Conservation (phyloP, 2,113 vertebrate genomes). For the Zapus hudsonius region DNA sequence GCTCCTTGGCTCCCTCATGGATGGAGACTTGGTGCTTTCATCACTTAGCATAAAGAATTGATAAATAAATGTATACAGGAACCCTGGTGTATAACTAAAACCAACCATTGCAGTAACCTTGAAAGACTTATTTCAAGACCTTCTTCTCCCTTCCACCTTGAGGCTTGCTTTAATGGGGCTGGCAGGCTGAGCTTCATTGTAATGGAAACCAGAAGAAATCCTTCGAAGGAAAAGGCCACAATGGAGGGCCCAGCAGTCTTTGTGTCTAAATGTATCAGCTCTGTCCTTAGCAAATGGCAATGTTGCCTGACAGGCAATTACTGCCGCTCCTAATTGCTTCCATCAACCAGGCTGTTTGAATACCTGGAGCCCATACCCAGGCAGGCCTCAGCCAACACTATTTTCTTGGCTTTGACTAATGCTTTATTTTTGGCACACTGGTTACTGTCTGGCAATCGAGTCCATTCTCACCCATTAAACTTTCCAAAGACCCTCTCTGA, state of each 20-base stretch:
- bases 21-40: slow-evolving; percentile 56
- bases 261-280: slow-evolving; percentile 73
- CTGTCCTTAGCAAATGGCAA: slow-evolving; percentile 66
- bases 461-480: slow-evolving; percentile 47
- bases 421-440: slow-evolving; percentile 73
- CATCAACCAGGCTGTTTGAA: slow-evolving; percentile 71
- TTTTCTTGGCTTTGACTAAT: slow-evolving; percentile 68
- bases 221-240: slow-evolving; percentile 62
- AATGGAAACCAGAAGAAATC: slow-evolving; percentile 76
- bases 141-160: slow-evolving; percentile 64
- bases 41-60: slow-evolving; percentile 54
- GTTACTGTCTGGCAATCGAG: slow-evolving; percentile 54
- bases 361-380: slow-evolving; percentile 64
- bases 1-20: neutral
- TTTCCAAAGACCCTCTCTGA: slow-evolving; percentile 59
- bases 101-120: slow-evolving; percentile 61
- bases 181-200: slow-evolving; percentile 58
- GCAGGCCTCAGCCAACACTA: neutral
- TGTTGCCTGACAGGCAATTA: slow-evolving; percentile 78
- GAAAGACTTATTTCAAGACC: slow-evolving; percentile 63
- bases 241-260: slow-evolving; percentile 51
- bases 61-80: slow-evolving; percentile 43
- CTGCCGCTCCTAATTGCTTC: slow-evolving; percentile 81
- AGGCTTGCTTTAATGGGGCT: slow-evolving; percentile 63
- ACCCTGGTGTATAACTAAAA: slow-evolving; percentile 56